phyloP scores from a whole-genome alignment of 2,113 vertebrate species.

The Ctenodactylus gundi region DNA sequence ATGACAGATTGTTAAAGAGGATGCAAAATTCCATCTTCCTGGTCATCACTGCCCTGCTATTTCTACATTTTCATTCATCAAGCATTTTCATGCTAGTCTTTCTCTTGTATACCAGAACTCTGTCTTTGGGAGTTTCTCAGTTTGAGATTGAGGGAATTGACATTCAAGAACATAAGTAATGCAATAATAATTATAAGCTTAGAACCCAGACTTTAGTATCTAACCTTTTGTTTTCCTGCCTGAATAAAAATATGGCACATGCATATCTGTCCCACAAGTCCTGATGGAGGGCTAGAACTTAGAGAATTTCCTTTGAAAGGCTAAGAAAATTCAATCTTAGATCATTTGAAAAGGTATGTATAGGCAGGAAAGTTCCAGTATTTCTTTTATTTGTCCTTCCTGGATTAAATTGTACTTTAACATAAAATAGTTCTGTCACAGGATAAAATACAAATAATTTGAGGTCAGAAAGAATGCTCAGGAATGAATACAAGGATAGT shows the following conservation, averaged over 20 bases:
- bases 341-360: background rate
- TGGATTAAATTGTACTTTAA: background rate
- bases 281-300: background rate
- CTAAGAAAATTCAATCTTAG: constrained; percentile 13
- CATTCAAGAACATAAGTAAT: background rate
- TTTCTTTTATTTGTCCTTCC: background rate
- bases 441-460: constrained; percentile 30
- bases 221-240: background rate
- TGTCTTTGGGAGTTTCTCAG: background rate
- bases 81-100: background rate
- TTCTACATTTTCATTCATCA: background rate
- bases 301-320: background rate
- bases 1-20: background rate
- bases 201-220: background rate
- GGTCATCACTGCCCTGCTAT: background rate
- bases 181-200: background rate
- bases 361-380: background rate
- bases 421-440: background rate
- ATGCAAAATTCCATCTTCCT: background rate
- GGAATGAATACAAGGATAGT: background rate
- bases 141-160: constrained; percentile 7
- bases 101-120: background rate
- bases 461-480: background rate
- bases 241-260: background rate
- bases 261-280: constrained; percentile 3